Evolutionary conservation across 2,113 vertebrate genomes (phyloP).

Genomic region (Nycticorax nycticorax): DNA sequence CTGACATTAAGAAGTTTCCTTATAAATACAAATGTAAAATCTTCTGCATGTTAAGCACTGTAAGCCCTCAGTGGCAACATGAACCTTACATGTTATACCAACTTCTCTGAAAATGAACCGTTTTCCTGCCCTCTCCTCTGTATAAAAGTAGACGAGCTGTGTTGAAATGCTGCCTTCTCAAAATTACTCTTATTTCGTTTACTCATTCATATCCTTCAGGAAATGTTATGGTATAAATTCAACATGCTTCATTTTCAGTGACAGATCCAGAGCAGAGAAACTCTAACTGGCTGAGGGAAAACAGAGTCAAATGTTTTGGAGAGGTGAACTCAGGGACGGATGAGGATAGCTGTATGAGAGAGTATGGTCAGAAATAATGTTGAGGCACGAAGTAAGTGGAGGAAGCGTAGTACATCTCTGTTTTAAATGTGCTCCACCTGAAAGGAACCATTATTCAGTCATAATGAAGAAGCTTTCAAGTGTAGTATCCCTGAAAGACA

Average conservation of each 20-base stretch:
- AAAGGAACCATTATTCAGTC: not conserved
- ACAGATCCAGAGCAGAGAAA: not conserved
- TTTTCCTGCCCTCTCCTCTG: conserved; percentile 4
- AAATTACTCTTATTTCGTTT: not conserved
- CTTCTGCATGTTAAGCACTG: not conserved
- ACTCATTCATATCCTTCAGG: not conserved
- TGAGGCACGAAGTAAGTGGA: not conserved
- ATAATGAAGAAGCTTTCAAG: not conserved
- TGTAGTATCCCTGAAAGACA: not conserved
- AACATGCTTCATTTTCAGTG: not conserved
- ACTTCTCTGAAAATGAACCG: not conserved
- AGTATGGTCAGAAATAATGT: not conserved
- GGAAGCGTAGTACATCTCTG: not conserved
- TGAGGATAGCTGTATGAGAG: not conserved
- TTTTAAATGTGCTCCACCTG: not conserved
- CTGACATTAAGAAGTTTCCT: not conserved
- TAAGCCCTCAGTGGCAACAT: not conserved
- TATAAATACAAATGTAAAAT: not conserved
- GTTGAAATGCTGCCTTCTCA: not conserved
- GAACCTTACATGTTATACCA: not conserved
- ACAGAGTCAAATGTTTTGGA: not conserved
- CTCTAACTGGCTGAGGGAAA: not conserved
- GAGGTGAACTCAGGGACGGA: not conserved
- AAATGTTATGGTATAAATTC: not conserved
- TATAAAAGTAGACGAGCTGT: not conserved